Base-by-base conservation (phyloP, 2,113 vertebrate species). In the Entelurus aequoreus region DNA sequence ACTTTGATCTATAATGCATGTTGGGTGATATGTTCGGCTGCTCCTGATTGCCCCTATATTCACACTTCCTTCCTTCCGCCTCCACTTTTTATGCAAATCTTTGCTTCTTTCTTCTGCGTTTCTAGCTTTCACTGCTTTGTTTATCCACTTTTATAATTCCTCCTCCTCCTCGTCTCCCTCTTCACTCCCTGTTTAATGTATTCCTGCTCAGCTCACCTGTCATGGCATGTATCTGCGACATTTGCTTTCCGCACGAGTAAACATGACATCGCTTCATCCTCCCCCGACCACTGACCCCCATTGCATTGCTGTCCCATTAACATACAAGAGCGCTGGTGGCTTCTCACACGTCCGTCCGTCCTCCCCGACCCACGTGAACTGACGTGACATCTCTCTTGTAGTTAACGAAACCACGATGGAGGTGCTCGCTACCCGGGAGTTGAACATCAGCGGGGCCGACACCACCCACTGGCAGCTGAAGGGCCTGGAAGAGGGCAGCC, bases 381-480 rank as follows among this genome's bases (percentile, higher is more conserved):
- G 68, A 86, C 77, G 76, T 79, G 78, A 82, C 69, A 62, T 69
- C 65, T 69, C 10, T 83, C 71, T 69, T 66, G 12, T 81, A 99
- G 96, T 95, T 76, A 97, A 98, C 7, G 91, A 93, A 71, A 95
- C 74, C 59, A 63, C 94, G 0, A 74, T 88, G 12, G 90, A 93
- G 63, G 76, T 93, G 62, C 90, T 91, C 9, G 78, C 88, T 3
- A 63, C 95, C 74, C 86, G 71, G 15, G 88, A 90, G 15, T 57
- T 92, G 72, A 93, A 92, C 63, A 72, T 99, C 37, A 75, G 81
- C 0, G 84, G 80, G 70, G 86, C 69, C 6, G 88, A 92, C n/a
- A 86, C 84, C 7, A 89, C 91, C 74, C 93, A 89, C 62, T 93
- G 90, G 92, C 86, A 68, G 60, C 79, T 98, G 11, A 66, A 72